Evolutionary conservation across 2,797 vertebrate species (phyloP).

Genomic region (Scolopax bukidnonensis): DNA sequence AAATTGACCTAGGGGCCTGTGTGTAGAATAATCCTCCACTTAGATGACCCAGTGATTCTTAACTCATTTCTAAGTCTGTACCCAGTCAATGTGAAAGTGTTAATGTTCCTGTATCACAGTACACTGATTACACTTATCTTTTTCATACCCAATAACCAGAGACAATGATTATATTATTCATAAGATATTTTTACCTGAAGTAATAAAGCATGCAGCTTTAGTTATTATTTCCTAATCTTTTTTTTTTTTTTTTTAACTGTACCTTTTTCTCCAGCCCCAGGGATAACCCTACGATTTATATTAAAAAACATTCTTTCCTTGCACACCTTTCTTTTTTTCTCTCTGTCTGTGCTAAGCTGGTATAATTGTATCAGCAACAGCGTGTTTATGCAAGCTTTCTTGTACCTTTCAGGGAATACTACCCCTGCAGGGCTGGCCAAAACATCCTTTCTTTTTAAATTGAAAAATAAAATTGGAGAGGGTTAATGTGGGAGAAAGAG

Average conservation of each 20-base stretch:
- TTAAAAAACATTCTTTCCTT: constrained; percentile 70
- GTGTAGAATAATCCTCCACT: constrained; percentile 70
- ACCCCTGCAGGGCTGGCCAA: neutral
- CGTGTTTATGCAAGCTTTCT: constrained; percentile 8
- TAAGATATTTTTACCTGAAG: constrained; percentile 80
- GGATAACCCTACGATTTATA: constrained; percentile 73
- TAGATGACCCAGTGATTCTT: constrained; percentile 73
- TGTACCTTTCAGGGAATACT: constrained; percentile 22
- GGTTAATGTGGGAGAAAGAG: constrained; percentile 20
- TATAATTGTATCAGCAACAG: constrained; percentile 25
- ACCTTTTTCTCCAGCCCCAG: constrained; percentile 62
- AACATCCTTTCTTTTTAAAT: neutral
- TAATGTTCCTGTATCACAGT: constrained; percentile 64
- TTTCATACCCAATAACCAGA: constrained; percentile 76
- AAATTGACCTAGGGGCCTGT: constrained; percentile 77
- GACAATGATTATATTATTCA: constrained; percentile 83
- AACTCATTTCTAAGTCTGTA: constrained; percentile 67
- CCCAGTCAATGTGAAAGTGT: constrained; percentile 67
- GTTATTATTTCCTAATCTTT: constrained; percentile 81
- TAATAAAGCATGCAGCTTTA: constrained; percentile 77
- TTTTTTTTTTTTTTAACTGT: neutral
- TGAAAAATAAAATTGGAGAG: constrained; percentile 50
- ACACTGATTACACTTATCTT: constrained; percentile 70
- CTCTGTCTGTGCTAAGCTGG: neutral
- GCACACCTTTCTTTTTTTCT: constrained; percentile 47